Evolutionary conservation across 1,140 invertebrate species (phyloP).

Genomic region (Metopolophium dirhodum): DNA sequence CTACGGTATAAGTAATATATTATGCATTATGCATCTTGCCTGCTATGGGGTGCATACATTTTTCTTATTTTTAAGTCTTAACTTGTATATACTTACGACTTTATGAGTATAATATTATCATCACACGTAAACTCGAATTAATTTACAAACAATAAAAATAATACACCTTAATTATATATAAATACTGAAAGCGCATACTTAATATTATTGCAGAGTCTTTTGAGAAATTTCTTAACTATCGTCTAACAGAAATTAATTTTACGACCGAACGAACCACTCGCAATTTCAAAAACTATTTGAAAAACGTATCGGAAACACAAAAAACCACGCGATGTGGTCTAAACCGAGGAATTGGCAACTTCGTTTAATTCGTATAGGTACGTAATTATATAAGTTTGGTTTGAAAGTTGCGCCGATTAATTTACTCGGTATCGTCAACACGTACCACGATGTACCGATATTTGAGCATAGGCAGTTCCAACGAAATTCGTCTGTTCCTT

Average conservation of each 20-base stretch:
- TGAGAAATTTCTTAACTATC: background rate
- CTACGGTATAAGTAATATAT: background rate
- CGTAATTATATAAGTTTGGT: constrained; percentile 5
- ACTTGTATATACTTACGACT: background rate
- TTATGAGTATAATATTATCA: no score
- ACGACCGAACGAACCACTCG: background rate
- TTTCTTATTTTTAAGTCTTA: background rate
- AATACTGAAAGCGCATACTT: background rate
- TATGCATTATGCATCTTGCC: background rate
- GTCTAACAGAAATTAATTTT: background rate
- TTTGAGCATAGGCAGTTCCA: background rate
- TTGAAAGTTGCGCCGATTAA: background rate
- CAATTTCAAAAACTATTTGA: background rate
- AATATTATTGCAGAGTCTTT: background rate
- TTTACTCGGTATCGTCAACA: background rate
- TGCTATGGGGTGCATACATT: background rate
- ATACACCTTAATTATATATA: background rate
- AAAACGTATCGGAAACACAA: background rate
- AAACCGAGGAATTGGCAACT: background rate
- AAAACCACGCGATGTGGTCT: background rate
- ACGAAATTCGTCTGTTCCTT: background rate
- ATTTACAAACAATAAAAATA: background rate
- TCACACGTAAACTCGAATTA: background rate
- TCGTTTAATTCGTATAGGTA: background rate
- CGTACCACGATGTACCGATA: background rate